A percentile compares a stretch with the other conserved stretches of the same genome.
These are phyloP conservation scores for Biston stratarius DNA, from an alignment of 2,888 invertebrate species.

Conservation along the genomic window DNA sequence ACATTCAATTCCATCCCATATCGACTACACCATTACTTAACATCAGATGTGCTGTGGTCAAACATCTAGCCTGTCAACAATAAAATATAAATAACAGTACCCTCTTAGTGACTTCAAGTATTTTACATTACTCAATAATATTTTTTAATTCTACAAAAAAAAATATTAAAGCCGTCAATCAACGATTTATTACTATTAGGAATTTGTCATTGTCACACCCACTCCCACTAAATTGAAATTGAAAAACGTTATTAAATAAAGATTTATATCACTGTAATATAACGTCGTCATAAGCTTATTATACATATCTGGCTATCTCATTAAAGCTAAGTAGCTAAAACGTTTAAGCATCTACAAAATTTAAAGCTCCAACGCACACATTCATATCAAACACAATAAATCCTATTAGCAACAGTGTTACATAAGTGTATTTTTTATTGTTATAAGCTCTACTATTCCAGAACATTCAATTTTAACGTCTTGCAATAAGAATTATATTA, in stretches of 20 bases:
- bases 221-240: constrained; percentile 17
- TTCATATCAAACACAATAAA: constrained; percentile 48
- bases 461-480: constrained; percentile 41
- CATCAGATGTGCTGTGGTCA: no score
- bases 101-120: no score
- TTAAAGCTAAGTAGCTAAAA: constrained; percentile 31
- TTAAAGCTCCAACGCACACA: constrained; percentile 54
- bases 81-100: no score
- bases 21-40: no score
- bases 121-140: background rate
- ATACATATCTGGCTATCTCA: constrained; percentile 18
- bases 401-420: constrained; percentile 57
- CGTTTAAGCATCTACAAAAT: constrained; percentile 32
- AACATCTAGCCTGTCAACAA: no score
- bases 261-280: constrained; percentile 24
- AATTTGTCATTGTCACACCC: constrained; percentile 2
- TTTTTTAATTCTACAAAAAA: background rate
- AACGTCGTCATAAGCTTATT: constrained; percentile 25
- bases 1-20: no score
- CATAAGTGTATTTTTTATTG: constrained; percentile 51
- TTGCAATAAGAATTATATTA: constrained; percentile 39
- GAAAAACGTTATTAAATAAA: constrained; percentile 10
- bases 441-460: constrained; percentile 22
- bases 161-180: background rate
- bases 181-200: background rate